These are phyloP conservation scores for Neoitamus cyanurus DNA, from an alignment of 2,888 invertebrate species.

Conservation along the genomic window DNA sequence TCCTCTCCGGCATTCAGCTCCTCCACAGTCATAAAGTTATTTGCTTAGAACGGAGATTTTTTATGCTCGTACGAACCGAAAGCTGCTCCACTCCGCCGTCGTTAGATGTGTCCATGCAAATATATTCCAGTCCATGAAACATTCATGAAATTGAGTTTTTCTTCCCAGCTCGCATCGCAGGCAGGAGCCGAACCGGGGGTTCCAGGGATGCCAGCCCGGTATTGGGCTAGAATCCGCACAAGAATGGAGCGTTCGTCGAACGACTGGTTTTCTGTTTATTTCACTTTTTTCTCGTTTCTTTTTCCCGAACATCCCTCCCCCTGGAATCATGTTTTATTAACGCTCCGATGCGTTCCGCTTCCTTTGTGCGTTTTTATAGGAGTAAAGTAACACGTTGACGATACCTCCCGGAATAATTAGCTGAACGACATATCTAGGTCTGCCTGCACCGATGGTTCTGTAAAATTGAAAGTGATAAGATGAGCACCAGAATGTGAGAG, in stretches of 20 bases:
- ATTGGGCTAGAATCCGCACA: not conserved
- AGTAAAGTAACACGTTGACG: constrained; percentile 26
- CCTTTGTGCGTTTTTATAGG: constrained; percentile 23
- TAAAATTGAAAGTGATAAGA: constrained; percentile 24
- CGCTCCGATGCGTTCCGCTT: constrained; percentile 26
- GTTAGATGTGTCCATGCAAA: constrained; percentile 45
- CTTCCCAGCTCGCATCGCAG: not conserved
- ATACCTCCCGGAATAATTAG: constrained; percentile 35
- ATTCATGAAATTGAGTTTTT: constrained; percentile 49
- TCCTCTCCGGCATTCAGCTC: not conserved
- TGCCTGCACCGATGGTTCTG: not conserved
- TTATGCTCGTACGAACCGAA: constrained; percentile 33
- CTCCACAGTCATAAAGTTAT: constrained; percentile 42
- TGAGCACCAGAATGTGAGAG: constrained; percentile 12
- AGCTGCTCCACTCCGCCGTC: constrained; percentile 21
- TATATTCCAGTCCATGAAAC: constrained; percentile 47
- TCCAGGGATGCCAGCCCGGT: not conserved
- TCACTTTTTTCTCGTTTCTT: not conserved
- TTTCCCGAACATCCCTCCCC: not conserved
- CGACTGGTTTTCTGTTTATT: constrained; percentile 32
- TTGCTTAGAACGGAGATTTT: constrained; percentile 43
- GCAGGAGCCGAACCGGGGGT: not conserved
- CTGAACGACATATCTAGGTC: not conserved
- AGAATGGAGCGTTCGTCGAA: not conserved
- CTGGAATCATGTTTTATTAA: constrained; percentile 39